Evolutionary conservation across 1,140 invertebrate genomes (phyloP).

Genomic region (Mycetomoellerius zeteki): DNA sequence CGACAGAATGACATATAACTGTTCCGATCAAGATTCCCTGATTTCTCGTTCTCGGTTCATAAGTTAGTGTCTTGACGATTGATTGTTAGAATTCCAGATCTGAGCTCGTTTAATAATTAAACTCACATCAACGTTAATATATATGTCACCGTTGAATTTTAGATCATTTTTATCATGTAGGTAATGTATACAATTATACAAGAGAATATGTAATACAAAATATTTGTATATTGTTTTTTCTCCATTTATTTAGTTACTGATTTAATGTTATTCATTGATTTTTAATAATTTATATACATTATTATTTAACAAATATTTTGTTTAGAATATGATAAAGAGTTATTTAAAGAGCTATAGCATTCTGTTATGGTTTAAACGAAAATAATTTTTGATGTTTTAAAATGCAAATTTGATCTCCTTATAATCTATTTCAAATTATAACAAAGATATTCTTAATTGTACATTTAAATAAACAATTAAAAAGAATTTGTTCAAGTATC

Average conservation of each 20-base stretch:
- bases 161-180: too few species aligned
- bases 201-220: background rate
- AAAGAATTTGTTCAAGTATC: background rate
- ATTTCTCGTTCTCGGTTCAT: background rate
- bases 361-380: background rate
- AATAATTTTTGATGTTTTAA: background rate
- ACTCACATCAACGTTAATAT: background rate
- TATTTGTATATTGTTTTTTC: background rate
- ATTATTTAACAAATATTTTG: background rate
- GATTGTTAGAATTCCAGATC: background rate
- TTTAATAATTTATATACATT: background rate
- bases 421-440: background rate
- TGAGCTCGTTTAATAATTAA: background rate
- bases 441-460: background rate
- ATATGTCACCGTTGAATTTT: background rate
- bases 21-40: background rate
- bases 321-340: background rate
- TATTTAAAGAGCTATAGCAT: background rate
- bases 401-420: background rate
- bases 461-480: background rate
- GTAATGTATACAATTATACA: background rate
- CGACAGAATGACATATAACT: slow-evolving; percentile 25
- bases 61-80: background rate
- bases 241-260: background rate
- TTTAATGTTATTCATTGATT: too few species aligned